Evolutionary conservation across 1,140 invertebrate species (phyloP).

Genomic region (Mercenaria mercenaria): DNA sequence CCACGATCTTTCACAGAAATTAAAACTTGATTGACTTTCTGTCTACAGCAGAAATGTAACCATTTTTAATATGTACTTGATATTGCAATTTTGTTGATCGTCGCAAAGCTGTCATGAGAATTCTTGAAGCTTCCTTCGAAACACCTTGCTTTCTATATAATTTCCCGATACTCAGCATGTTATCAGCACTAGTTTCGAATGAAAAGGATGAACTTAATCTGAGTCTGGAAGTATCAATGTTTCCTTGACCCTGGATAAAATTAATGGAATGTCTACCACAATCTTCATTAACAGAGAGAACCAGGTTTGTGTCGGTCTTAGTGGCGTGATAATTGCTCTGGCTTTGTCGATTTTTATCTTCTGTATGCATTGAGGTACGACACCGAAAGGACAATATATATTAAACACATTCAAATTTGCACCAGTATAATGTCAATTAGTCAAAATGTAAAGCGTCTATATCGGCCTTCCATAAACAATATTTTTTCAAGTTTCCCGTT

Average conservation of each 20-base stretch:
- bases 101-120: background rate
- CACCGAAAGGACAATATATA: conserved; percentile 64
- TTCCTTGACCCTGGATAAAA: background rate
- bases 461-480: conserved; percentile 35
- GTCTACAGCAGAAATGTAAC: background rate
- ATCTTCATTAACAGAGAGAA: background rate
- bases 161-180: conserved; percentile 12
- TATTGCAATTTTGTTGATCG: background rate
- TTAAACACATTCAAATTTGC: background rate
- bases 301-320: background rate
- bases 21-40: background rate
- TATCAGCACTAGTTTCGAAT: background rate
- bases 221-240: background rate
- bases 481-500: background rate
- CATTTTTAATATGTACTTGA: conserved; percentile 22
- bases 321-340: conserved; percentile 23
- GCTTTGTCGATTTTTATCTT: background rate
- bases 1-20: background rate
- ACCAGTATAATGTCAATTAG: conserved; percentile 6
- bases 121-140: background rate
- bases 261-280: background rate
- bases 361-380: conserved; percentile 1
- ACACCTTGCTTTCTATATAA: background rate
- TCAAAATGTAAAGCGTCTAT: background rate
- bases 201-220: background rate